Evolutionary conservation across 2,797 vertebrate genomes (phyloP).

Genomic region (Phyllotis vaccarum): DNA sequence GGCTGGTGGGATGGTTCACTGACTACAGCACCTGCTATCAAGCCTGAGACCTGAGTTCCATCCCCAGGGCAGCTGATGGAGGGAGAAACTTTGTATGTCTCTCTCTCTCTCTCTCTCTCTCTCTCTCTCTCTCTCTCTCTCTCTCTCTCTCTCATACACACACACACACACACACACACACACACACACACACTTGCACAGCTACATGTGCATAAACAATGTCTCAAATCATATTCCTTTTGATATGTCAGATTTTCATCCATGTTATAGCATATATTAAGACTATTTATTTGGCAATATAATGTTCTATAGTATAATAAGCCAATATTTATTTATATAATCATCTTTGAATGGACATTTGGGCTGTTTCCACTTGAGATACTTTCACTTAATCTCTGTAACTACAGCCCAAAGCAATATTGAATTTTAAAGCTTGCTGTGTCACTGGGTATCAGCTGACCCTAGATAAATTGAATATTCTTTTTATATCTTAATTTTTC

Average conservation of each 20-base stretch:
- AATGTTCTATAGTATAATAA: neutral
- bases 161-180: neutral
- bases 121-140: too few species aligned
- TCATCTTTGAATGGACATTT: neutral
- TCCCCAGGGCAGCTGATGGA: neutral
- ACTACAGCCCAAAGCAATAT: neutral
- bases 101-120: too few species aligned
- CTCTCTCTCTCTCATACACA: too few species aligned
- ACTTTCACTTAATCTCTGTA: constrained; percentile 39
- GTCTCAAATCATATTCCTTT: neutral
- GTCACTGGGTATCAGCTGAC: neutral
- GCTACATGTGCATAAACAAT: neutral
- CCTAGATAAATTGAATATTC: neutral
- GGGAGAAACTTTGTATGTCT: neutral
- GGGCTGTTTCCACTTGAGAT: neutral
- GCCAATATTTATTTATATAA: neutral
- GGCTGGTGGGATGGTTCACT: neutral
- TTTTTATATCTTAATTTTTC: constrained; percentile 43
- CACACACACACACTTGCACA: neutral
- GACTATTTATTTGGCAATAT: constrained; percentile 11
- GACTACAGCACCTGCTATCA: too few species aligned
- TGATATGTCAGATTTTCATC: constrained; percentile 3
- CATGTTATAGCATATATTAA: neutral
- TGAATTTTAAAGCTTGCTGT: neutral
- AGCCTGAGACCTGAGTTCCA: neutral